phyloP scores from a whole-genome alignment of 2,888 invertebrate species.

The Lasioglossum oenotherae region DNA sequence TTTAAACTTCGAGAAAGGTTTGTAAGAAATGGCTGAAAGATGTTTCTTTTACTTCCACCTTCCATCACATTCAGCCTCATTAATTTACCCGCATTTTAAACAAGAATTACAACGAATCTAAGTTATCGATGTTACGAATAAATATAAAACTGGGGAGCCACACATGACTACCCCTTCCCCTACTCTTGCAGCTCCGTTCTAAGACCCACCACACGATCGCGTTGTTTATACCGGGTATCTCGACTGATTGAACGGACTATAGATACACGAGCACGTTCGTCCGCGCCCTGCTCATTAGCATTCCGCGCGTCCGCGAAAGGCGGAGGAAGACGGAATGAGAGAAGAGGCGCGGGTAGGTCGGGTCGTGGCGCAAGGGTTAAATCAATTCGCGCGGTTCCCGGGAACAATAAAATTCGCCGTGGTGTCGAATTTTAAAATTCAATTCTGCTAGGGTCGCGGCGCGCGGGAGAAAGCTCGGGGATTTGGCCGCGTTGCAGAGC shows the following conservation, averaged over 20 bases:
- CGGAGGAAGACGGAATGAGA: not conserved
- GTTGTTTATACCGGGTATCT: not conserved
- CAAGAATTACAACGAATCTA: not conserved
- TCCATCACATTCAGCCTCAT: not conserved
- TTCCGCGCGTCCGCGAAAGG: slow-evolving; percentile 23
- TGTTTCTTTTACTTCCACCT: not conserved
- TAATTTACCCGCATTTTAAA: not conserved
- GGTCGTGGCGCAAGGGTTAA: slow-evolving; percentile 45
- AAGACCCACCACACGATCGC: not conserved
- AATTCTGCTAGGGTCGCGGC: slow-evolving; percentile 23
- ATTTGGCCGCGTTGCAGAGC: slow-evolving; percentile 15
- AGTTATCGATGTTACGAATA: not conserved
- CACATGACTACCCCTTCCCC: not conserved
- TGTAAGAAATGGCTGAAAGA: not conserved
- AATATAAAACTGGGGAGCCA: not conserved
- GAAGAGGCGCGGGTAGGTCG: no score
- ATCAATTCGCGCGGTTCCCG: slow-evolving; percentile 47
- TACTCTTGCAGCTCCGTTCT: not conserved
- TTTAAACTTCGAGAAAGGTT: not conserved
- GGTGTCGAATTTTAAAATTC: slow-evolving; percentile 60
- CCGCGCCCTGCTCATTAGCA: slow-evolving; percentile 35
- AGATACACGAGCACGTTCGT: not conserved
- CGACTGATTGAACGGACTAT: slow-evolving; percentile 2
- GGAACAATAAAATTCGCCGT: slow-evolving; percentile 52
- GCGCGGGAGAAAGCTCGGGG: slow-evolving; percentile 27